phyloP scores from a whole-genome alignment of 2,113 vertebrate species.

The Australoheros scitulus region DNA sequence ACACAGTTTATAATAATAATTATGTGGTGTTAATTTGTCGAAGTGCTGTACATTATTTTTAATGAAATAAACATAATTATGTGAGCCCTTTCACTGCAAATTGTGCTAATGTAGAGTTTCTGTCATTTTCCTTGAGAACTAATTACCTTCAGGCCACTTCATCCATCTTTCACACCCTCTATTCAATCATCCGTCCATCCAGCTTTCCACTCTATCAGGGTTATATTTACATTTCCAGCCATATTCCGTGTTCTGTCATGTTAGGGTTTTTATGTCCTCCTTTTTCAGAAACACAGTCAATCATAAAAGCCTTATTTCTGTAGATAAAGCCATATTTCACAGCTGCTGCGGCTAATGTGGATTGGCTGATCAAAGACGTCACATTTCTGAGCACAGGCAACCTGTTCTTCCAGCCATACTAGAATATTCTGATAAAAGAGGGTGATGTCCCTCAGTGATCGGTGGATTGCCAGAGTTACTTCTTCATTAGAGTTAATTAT shows the following conservation, averaged over 20 bases:
- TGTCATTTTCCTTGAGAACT: constrained; percentile 14
- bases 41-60: constrained; percentile 8
- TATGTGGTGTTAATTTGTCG: constrained; percentile 1
- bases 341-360: constrained; percentile 28
- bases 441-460: constrained; percentile 47
- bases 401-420: constrained; percentile 34
- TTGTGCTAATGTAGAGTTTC: constrained; percentile 4
- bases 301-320: constrained; percentile 29
- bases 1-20: background rate
- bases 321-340: constrained; percentile 47
- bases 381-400: constrained; percentile 38
- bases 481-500: constrained; percentile 44
- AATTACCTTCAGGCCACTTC: constrained; percentile 22
- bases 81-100: constrained; percentile 3
- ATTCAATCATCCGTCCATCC: background rate
- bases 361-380: constrained; percentile 63
- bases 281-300: constrained; percentile 28
- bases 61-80: constrained; percentile 24
- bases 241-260: constrained; percentile 31
- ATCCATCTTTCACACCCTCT: constrained; percentile 14
- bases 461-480: constrained; percentile 54
- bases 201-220: background rate
- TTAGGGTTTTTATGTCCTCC: constrained; percentile 31
- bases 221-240: constrained; percentile 43
- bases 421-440: constrained; percentile 44